Base-by-base conservation (phyloP, 2,797 vertebrate genomes). In the Enteromius thamalakanensis region DNA sequence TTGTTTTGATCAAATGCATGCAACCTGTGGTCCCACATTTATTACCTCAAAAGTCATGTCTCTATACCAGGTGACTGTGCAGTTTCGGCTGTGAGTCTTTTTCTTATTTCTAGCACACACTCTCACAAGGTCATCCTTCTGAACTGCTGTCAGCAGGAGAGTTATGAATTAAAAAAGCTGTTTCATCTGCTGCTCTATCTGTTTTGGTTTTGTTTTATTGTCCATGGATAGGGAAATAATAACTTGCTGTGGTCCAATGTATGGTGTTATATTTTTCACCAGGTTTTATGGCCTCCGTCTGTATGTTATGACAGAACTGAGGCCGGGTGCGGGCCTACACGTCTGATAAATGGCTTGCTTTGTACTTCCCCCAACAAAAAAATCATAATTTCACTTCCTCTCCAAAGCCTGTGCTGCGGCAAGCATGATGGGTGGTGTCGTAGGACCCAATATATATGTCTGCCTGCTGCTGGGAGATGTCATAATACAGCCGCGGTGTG, bases 311-410 rank as follows among this genome's bases (percentile, higher is more conserved):
- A 90, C 90, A 93, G 86, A 90, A 85, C 88, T 19, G 82, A 86
- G 69, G 72, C 87, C 76, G 70, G 81, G 87, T 90, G 83, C 62
- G 87, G 85, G 87, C 88, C 91, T 85, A 81, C 80, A 79, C 86
- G 86, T 79, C 87, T 90, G 90, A 92, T 89, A 90, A 90, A 91
- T 90, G 84, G 84, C 86, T 69, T 85, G 86, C 87, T 90, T 92
- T 90, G 87, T 91, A 83, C 89, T 85, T 86, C 86, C 77, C 85
- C 74, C 23, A 67, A 88, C 89, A 91, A 90, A 90, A 62, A 91
- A 91, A 91, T 90, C 90, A 89, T 90, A 89, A 87, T 86, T 92
- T 85, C 87, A 86, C 76, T 90, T 86, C 65, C 90, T 86, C 84
- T 84, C 82, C 42, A 51, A 84, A 88, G 88, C 81, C 82, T 87